These are phyloP conservation scores for Grallaria varia DNA, from an alignment of 2,113 vertebrate species.

Conservation along the genomic window DNA sequence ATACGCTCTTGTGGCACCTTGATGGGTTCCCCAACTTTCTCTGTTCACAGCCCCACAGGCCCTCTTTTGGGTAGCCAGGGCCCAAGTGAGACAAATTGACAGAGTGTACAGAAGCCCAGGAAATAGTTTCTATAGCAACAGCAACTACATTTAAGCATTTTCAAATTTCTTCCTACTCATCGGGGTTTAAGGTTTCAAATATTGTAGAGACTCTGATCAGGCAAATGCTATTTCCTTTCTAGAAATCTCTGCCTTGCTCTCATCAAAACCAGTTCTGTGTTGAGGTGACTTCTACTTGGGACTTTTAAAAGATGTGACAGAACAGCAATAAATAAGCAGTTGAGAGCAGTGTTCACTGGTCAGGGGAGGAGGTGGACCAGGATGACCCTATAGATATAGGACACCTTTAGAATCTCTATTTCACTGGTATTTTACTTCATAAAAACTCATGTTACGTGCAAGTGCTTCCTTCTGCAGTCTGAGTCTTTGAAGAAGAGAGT, in stretches of 20 bases:
- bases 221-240: background rate
- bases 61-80: slow-evolving; percentile 1
- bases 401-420: background rate
- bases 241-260: background rate
- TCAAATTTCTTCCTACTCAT: slow-evolving; percentile 36
- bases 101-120: background rate
- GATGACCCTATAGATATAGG: background rate
- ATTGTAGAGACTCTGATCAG: background rate
- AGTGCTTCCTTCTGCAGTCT: background rate
- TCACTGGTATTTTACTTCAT: slow-evolving; percentile 4
- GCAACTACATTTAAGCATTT: slow-evolving; percentile 34
- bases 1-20: background rate
- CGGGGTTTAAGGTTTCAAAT: background rate
- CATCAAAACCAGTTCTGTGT: background rate
- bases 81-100: slow-evolving; percentile 50
- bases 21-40: background rate
- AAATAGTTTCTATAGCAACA: slow-evolving; percentile 57
- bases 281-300: background rate
- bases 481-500: background rate
- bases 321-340: background rate
- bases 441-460: slow-evolving; percentile 32
- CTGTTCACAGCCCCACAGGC: background rate
- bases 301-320: background rate
- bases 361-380: background rate
- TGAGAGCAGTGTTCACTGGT: background rate